These are phyloP conservation scores for Gymnogyps californianus DNA, from an alignment of 2,113 vertebrate genomes.

Conservation along the genomic window DNA sequence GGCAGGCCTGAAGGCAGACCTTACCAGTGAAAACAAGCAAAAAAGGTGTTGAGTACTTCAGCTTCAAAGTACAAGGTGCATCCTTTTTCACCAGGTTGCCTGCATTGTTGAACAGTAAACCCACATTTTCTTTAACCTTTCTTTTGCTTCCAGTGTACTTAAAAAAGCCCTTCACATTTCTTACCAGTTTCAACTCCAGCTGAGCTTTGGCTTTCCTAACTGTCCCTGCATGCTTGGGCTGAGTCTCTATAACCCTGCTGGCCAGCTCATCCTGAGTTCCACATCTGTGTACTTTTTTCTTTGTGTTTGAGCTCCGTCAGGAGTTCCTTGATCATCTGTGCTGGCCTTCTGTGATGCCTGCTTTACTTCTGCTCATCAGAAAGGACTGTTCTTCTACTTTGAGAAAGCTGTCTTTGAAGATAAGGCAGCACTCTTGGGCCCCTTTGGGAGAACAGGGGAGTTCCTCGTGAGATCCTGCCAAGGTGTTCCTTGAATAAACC, in stretches of 20 bases:
- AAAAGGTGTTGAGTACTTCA: not conserved
- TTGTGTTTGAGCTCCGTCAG: not conserved
- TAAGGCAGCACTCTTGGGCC: not conserved
- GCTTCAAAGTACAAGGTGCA: not conserved
- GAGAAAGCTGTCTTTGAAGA: not conserved
- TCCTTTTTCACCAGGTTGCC: not conserved
- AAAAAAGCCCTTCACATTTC: not conserved
- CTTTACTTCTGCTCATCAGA: not conserved
- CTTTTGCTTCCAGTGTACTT: not conserved
- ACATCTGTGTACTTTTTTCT: not conserved
- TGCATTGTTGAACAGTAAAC: not conserved
- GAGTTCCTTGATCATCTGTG: not conserved
- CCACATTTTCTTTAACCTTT: not conserved
- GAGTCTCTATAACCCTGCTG: not conserved
- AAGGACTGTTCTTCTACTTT: not conserved
- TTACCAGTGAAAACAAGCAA: not conserved
- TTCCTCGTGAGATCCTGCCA: not conserved
- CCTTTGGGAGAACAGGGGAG: not conserved
- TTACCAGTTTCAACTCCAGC: not conserved
- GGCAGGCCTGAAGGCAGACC: not conserved
- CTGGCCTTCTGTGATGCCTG: not conserved
- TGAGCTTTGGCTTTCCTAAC: not conserved
- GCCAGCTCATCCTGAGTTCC: not conserved
- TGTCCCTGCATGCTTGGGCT: not conserved
- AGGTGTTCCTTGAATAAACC: not conserved